Percentiles rank a stretch among this genome's conserved stretches.
Conservation (phyloP, 2,113 vertebrate genomes). For the Agelaius phoeniceus region DNA sequence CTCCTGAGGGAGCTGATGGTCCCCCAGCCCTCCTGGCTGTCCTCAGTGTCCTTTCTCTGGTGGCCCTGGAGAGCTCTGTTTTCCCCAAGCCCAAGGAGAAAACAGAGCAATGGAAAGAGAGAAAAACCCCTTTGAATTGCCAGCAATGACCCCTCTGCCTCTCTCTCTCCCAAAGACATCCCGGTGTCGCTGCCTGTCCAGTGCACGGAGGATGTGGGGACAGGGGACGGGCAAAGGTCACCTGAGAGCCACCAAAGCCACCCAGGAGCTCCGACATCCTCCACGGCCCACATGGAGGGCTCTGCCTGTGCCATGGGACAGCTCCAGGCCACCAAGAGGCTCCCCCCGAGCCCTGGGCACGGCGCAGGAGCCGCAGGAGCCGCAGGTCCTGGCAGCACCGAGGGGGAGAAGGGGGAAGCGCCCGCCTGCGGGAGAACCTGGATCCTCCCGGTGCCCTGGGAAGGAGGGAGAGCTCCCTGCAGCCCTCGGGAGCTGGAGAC, state of each 20-base stretch:
- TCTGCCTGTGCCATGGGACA: background rate
- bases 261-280: fast-evolving
- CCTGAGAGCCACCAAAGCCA: fast-evolving
- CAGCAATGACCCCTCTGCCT: background rate
- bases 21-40: background rate
- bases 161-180: background rate
- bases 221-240: background rate
- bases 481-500: fast-evolving
- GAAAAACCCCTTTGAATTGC: fast-evolving
- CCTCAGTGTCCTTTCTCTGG: background rate
- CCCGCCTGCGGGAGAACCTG: background rate
- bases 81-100: fast-evolving
- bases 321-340: fast-evolving
- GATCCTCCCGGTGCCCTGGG: background rate
- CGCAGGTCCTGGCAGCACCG: fast-evolving
- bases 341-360: fast-evolving
- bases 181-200: background rate
- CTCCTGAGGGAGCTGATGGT: background rate
- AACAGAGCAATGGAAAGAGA: fast-evolving
- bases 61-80: background rate
- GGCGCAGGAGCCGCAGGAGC: fast-evolving
- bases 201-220: background rate
- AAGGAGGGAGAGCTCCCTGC: background rate
- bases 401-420: background rate
- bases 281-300: fast-evolving